Evolutionary conservation across 2,888 invertebrate genomes (phyloP), one percentile per base, ranked within the genome.

Genomic region (Siphlonurus alternatus): DNA sequence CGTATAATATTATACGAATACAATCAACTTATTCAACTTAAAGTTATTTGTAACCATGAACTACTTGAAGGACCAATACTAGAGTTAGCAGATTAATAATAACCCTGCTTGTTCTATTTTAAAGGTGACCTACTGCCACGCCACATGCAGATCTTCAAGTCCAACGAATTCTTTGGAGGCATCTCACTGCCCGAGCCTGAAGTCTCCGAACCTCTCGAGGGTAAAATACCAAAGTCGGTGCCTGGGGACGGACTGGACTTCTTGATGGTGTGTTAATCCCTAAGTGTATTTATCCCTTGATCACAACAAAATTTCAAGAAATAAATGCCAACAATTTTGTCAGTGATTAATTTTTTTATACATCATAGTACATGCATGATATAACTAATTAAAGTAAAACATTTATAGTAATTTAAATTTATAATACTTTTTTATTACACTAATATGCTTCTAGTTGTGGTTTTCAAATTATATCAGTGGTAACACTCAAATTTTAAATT

Each of bases 61-160:
- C n/a, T n/a, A n/a, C n/a, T n/a, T n/a, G n/a, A n/a, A n/a, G n/a
- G n/a, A n/a, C n/a, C n/a, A n/a, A n/a, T 19, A n/a, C 18, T 59
- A 53, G 19, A 53, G 19, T n/a, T 18, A 20, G 2, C 25, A 15
- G 7, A 1, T 59, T n/a, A 56, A 63, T 23, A 22, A 56, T 5
- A 56, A 51, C 20, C n/a, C 24, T 2, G 25, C 1, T 53, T 23
- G 3, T 62, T 62, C 70, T 71, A 65, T 60, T 59, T 66, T 67
- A 23, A 72, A 83, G 83, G 98, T 5, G 96, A 97, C 74, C 81
- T 99, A 65, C 80, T 96, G 70, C 91, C 93, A 0, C 81, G 96
- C 66, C 99, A 99, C 76, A 88, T 97, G 85, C 88, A 92, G 69
- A 93, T 96, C 72, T 98, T 99, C 77, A 91, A 91, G 71, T 89